phyloP scores from a whole-genome alignment of 2,888 invertebrate species.

The Eupeodes luniger region DNA sequence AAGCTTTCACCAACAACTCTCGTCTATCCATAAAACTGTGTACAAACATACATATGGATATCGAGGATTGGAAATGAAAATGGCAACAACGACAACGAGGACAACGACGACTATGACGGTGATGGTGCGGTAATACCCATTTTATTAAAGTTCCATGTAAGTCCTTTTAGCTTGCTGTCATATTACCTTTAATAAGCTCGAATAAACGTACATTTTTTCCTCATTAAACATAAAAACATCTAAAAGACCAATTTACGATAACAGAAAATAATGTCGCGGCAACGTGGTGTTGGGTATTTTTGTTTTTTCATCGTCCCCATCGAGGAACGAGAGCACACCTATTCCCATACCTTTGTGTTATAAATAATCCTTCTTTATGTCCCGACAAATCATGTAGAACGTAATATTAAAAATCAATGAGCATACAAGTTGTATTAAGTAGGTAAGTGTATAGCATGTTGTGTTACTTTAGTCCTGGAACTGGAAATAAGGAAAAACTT shows the following conservation, averaged over 20 bases:
- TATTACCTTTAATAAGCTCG: slow-evolving; percentile 2
- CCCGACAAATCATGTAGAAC: slow-evolving; percentile 34
- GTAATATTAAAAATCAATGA: slow-evolving; percentile 39
- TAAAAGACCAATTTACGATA: slow-evolving; percentile 13
- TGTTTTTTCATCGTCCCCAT: background rate
- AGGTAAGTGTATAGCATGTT: too few species aligned
- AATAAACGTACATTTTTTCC: background rate
- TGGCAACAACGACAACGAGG: too few species aligned
- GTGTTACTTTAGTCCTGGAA: too few species aligned
- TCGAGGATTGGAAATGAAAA: too few species aligned
- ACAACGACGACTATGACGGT: too few species aligned
- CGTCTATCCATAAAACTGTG: background rate
- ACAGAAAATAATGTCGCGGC: background rate
- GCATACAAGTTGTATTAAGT: slow-evolving; percentile 28
- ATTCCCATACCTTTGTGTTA: background rate
- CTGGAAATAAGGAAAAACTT: slow-evolving; percentile 16
- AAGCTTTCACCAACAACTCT: background rate
- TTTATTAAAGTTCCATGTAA: slow-evolving; percentile 13
- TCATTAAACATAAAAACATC: slow-evolving; percentile 11
- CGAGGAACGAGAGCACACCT: background rate
- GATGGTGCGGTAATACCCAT: background rate
- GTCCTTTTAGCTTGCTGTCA: background rate
- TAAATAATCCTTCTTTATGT: slow-evolving; percentile 36
- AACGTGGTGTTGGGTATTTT: too few species aligned
- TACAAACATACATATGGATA: too few species aligned